A percentile compares a stretch with the other conserved stretches of the same genome.
phyloP scores from a whole-genome alignment of 2,797 vertebrate species.

The Silurus lanzhouensis region DNA sequence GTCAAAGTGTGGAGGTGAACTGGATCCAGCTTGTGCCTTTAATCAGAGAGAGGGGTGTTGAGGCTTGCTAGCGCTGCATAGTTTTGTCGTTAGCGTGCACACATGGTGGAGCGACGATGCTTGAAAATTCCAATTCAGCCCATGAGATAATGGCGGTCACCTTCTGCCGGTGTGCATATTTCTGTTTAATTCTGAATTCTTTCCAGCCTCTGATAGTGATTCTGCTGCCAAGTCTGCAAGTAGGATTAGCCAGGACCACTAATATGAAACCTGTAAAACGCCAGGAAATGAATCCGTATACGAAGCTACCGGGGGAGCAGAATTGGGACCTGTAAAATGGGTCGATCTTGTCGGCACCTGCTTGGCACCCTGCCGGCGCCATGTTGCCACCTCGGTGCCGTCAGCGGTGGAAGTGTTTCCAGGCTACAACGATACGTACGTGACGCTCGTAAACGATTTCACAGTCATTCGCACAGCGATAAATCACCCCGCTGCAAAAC shows the following conservation, averaged over 20 bases:
- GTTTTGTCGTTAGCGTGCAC: background rate
- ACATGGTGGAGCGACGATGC: background rate
- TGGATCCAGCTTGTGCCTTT: slow-evolving; percentile 68
- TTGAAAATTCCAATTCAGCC: background rate
- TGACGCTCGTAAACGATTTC: slow-evolving; percentile 51
- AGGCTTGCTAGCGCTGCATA: slow-evolving; percentile 55
- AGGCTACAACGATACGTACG: slow-evolving; percentile 25
- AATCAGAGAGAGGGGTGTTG: slow-evolving; percentile 69
- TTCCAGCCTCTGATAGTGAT: background rate
- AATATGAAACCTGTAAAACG: slow-evolving; percentile 19
- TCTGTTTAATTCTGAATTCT: background rate
- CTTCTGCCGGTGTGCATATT: background rate
- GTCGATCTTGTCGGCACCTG: slow-evolving; percentile 32
- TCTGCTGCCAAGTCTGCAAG: slow-evolving; percentile 15
- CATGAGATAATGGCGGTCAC: background rate
- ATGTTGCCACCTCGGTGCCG: slow-evolving; percentile 37
- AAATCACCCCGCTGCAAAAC: slow-evolving; percentile 47
- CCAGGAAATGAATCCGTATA: slow-evolving; percentile 22
- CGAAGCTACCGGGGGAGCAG: background rate
- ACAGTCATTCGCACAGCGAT: slow-evolving; percentile 41
- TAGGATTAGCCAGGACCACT: slow-evolving; percentile 3
- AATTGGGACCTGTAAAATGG: slow-evolving; percentile 17
- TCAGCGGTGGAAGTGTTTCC: slow-evolving; percentile 34
- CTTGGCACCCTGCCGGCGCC: slow-evolving; percentile 28
- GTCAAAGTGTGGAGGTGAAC: slow-evolving; percentile 75